Evolutionary conservation across 2,888 invertebrate species (phyloP), one percentile per base, ranked within the genome.

Genomic region (Camponotus fellah): DNA sequence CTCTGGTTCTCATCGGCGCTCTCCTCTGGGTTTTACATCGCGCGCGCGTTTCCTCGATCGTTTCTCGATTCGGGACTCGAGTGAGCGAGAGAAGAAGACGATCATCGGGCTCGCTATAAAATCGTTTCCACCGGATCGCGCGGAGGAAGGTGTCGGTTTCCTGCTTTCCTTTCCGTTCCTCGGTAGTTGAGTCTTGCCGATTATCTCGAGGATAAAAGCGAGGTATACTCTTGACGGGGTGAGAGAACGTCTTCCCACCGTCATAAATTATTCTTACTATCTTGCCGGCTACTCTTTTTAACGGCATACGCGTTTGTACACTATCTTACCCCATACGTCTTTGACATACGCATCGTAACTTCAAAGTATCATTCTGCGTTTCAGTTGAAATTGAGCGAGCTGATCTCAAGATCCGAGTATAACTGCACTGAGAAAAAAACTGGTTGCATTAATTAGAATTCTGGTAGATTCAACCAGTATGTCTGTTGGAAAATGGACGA

Each of bases 1-100:
- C 88, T 26, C 26, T 26, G 26, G 90, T 91, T 91, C 89, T 89
- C 90, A 89, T 90, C 87, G 87, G 77, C 71, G 21, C 80, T 26
- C 58, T 14, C n/a, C 49, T 58, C 60, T 58, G 9, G 37, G 64
- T n/a, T 82, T 79, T 21, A 37, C 81, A 26, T 80, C 80, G 80
- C 74, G 80, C 69, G 58, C 53, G 62, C 76, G 32, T 75, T 83
- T 75, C 82, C 75, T 72, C 84, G 69, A 82, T 85, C 74, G 68
- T 74, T 82, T 60, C 2, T 66, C 84, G 82, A 85, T 85, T 49
- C 26, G 14, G n/a, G 49, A 53, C n/a, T n/a, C n/a, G 17, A 49
- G 26, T 26, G 17, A 49, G 49, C 40, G n/a, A 32, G 12, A 10
- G 71, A 46, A 17, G 12, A 10, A 53, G 77, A 81, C n/a, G 68